Evolutionary conservation across 2,888 invertebrate species (phyloP).

Genomic region (Andrena marginata): DNA sequence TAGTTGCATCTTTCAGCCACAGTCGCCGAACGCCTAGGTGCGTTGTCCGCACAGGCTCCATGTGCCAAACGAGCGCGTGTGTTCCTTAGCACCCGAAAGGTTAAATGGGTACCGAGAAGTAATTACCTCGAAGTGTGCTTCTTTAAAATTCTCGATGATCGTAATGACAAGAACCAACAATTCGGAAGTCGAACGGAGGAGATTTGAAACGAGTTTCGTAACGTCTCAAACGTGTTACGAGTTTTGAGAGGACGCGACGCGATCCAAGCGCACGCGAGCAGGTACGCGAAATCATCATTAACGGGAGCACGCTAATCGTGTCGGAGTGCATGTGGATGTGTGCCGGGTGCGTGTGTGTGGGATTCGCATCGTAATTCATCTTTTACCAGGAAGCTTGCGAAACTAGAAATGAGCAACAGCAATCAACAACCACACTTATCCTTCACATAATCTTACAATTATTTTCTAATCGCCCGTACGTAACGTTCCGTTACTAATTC

Average conservation of each 20-base stretch:
- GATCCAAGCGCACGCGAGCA: background rate
- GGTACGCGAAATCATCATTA: constrained; percentile 44
- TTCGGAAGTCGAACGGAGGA: background rate
- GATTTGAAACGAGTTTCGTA: background rate
- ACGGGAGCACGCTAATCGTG: constrained; percentile 17
- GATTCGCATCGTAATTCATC: constrained; percentile 17
- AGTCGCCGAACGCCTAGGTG: too few species aligned
- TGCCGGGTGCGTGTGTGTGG: background rate
- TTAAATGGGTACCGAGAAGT: background rate
- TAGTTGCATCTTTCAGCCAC: too few species aligned
- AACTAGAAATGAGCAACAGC: background rate
- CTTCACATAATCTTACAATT: background rate
- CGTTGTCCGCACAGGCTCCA: too few species aligned
- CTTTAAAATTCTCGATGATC: background rate
- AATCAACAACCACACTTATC: background rate
- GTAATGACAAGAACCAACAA: background rate
- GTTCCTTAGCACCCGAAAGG: too few species aligned
- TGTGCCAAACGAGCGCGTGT: too few species aligned
- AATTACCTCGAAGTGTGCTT: background rate
- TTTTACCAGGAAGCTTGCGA: constrained; percentile 24
- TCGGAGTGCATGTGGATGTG: background rate
- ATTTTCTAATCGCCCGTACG: background rate
- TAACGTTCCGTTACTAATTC: background rate
- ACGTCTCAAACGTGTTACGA: background rate
- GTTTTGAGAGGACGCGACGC: constrained; percentile 2